Evolutionary conservation across 2,888 invertebrate genomes (phyloP), one percentile per base, ranked within the genome.

Genomic region (Platycnemis pennipes): DNA sequence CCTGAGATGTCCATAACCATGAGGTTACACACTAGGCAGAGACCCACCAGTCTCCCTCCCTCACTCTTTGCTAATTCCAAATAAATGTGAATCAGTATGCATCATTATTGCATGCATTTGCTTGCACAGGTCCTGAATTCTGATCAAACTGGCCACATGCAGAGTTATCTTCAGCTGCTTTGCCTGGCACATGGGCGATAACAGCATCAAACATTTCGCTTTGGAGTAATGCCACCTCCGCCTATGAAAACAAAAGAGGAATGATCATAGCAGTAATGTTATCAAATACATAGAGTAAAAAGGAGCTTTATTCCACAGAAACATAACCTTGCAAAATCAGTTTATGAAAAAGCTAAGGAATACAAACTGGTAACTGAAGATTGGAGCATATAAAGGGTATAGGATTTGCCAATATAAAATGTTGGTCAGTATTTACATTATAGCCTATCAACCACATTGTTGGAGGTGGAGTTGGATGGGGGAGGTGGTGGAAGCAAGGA

Each of bases 41-140:
- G 0, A 99, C 99, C 19, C 99, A 97, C 96, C 99, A 99, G 0
- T 98, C 98, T 0, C 98, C 97, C 13, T 98, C 97, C 96, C 97
- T 97, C 94, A 97, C 97, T 1, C 98, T 96, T 95, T 98, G 98
- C 88, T 98, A 96, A 94, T 97, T 97, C 95, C 97, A 97, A 95
- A 98, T 98, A 95, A 98, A 96, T 4, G 97, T 97, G 94, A 0
- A 95, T 0, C 94, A 88, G 69, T 94, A 95, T 26, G 44, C 11
- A 45, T 11, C 26, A 8, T 45, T 45, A 87, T 87, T 45, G 44
- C 44, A 26, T 2, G 37, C 19, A 42, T 45, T 87, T 44, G 26
- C 45, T n/a, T 87, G 44, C 22, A 87, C 44, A 45, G 26, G 7
- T 42, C 16, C 26, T 45, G 87, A 45, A 87, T 13, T 37, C 45